These are phyloP conservation scores for Abrostola triplasia DNA, from an alignment of 2,888 invertebrate genomes.

Conservation along the genomic window DNA sequence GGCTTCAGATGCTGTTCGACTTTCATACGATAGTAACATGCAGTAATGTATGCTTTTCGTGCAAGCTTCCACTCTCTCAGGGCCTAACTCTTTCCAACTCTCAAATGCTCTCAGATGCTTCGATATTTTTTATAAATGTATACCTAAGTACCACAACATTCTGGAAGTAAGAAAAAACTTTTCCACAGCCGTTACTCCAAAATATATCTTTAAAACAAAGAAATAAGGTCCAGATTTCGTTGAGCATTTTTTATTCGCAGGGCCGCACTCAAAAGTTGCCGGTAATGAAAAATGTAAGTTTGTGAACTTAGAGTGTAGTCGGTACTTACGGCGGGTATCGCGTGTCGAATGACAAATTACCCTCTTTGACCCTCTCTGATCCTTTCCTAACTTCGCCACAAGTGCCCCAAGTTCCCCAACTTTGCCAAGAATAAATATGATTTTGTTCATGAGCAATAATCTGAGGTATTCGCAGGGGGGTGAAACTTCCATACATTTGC, in stretches of 20 bases:
- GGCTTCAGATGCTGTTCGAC: no score
- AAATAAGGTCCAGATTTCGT: slow-evolving; percentile 37
- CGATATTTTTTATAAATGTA: slow-evolving; percentile 59
- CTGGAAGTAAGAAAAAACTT: slow-evolving; percentile 49
- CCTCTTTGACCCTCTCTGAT: slow-evolving; percentile 67
- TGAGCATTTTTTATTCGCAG: slow-evolving; percentile 30
- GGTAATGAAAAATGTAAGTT: slow-evolving; percentile 82
- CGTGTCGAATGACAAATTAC: slow-evolving; percentile 83
- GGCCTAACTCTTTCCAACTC: slow-evolving; percentile 49
- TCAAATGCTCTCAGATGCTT: slow-evolving; percentile 38
- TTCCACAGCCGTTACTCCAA: slow-evolving; percentile 4
- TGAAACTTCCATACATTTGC: no score
- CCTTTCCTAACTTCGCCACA: slow-evolving; percentile 61
- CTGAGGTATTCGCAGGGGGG: slow-evolving; percentile 34
- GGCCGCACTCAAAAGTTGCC: slow-evolving; percentile 64
- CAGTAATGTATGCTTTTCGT: not conserved
- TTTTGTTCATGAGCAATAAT: slow-evolving; percentile 50
- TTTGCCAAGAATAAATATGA: slow-evolving; percentile 66
- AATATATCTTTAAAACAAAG: slow-evolving; percentile 9
- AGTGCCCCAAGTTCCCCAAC: slow-evolving; percentile 55
- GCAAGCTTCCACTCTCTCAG: slow-evolving; percentile 16
- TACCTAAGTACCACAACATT: slow-evolving; percentile 33
- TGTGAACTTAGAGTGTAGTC: slow-evolving; percentile 64
- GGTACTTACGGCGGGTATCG: slow-evolving; percentile 76
- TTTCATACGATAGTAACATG: not conserved